These are phyloP conservation scores for Corythornis madagascariensis DNA, from an alignment of 2,113 vertebrate genomes.

Conservation along the genomic window DNA sequence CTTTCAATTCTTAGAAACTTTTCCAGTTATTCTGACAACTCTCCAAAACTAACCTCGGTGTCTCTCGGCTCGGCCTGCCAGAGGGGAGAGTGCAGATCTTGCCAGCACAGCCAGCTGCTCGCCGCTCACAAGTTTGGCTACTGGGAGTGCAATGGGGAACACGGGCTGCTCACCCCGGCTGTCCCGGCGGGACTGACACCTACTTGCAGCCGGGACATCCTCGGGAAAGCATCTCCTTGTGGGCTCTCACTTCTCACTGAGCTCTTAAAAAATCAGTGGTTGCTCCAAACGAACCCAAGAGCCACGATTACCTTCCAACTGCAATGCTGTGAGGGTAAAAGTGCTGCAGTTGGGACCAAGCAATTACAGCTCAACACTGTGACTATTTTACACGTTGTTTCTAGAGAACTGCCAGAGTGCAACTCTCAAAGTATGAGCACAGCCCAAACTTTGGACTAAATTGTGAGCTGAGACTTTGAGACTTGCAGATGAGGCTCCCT, in stretches of 20 bases:
- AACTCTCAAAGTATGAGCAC: neutral
- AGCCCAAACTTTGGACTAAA: neutral
- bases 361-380: neutral
- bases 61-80: neutral
- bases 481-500: slow-evolving; percentile 29
- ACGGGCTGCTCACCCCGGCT: fast-evolving
- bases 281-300: neutral
- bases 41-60: neutral
- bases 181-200: neutral
- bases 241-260: neutral
- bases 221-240: neutral
- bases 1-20: neutral
- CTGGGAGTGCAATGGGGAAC: neutral
- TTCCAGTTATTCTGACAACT: neutral
- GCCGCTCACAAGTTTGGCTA: neutral
- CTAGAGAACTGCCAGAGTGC: neutral
- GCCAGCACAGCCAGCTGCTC: neutral
- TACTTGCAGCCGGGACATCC: neutral
- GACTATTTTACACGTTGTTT: neutral
- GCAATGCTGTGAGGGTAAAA: fast-evolving
- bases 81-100: neutral
- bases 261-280: neutral
- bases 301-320: neutral
- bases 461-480: slow-evolving; percentile 31
- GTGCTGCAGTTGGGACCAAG: neutral